Evolutionary conservation across 2,888 invertebrate species (phyloP), one percentile per base, ranked within the genome.

Genomic region (Drymonia ruficornis): DNA sequence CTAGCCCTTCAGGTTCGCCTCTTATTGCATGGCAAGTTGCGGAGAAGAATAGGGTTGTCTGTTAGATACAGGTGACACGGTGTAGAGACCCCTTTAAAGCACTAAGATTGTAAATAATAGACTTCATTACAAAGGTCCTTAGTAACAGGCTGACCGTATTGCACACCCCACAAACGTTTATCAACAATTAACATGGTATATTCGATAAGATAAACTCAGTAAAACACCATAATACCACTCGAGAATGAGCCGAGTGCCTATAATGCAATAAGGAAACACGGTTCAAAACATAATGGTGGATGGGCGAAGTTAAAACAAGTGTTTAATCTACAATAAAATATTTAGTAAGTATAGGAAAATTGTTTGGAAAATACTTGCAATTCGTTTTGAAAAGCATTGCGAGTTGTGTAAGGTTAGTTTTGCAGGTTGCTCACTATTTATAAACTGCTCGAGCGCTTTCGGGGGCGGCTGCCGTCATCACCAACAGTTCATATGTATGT

Each of bases 141-240:
- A 15, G 44, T 11, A 9, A 52, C 42, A 5, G 9, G 1, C 7
- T 50, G 50, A 48, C 59, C 59, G 16, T 38, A 12, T 55, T 56
- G 38, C 28, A 11, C 16, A 19, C 43, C 28, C 40, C n/a, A 44
- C 50, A 56, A 56, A 50, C 18, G 44, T 13, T 50, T 53, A 56
- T 53, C 52, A 53, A 18, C 9, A 38, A 40, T 43, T 43, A 40
- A 13, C 44, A 31, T 16, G 36, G 40, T 36, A 13, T 13, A 42
- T 42, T 19, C 40, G 56, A 58, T 58, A 47, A 55, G 46, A 55
- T 52, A 29, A 47, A 16, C 38, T 16, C 15, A 0, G 40, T 19
- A 43, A 1, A 43, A 19, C 43, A 43, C 16, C 16, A 16, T 40
- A 12, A 38, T 11, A 38, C 15, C 13, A 38, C n/a, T 15, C 3